Base-by-base conservation (phyloP, 2,797 vertebrate species). In the Lates japonicus region DNA sequence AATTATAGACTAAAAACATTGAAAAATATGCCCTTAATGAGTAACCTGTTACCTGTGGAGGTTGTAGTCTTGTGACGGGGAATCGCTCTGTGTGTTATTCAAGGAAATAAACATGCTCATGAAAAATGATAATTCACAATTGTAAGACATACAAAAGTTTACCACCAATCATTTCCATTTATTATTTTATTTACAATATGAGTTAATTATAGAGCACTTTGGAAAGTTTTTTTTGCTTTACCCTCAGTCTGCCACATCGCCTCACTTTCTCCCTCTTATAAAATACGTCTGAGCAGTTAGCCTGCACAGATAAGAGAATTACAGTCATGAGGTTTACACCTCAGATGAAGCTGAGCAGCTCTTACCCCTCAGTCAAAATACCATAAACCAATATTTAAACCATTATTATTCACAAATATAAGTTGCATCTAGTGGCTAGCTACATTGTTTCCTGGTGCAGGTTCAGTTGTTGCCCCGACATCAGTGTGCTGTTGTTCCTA, bases 281-380 rank as follows among this genome's bases (percentile, higher is more conserved):
- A 14, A 78, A 84, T 83, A 87, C 57, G 59, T 42, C 73, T 77
- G 73, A 82, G 68, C 51, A 71, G 81, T 68, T 64, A 22, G 68
- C 62, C 73, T 67, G 49, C 65, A 54, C 49, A 14, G 8, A 65
- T 51, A 46, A 17, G n/a, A n/a, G n/a, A 31, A 64, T 65, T 71
- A 54, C 58, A 73, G 54, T 49, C 52, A 49, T 9, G 33, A 78
- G 29, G 41, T 73, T 57, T 59, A 55, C 57, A 51, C 48, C 22
- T 41, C 44, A 63, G 39, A 61, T 44, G 41, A 61, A 49, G n/a
- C 39, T 3, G 14, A 35, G 12, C 14, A 5, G 11, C 19, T 70
- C 62, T 42, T 39, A 7, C 20, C 1, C 9, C 4, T 31, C 20
- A 52, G 16, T 48, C 31, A 51, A 48, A n/a, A 48, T 49, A n/a